Evolutionary conservation across 2,113 vertebrate species (phyloP), one percentile per base, ranked within the genome.

Genomic region (Prolemur simus): DNA sequence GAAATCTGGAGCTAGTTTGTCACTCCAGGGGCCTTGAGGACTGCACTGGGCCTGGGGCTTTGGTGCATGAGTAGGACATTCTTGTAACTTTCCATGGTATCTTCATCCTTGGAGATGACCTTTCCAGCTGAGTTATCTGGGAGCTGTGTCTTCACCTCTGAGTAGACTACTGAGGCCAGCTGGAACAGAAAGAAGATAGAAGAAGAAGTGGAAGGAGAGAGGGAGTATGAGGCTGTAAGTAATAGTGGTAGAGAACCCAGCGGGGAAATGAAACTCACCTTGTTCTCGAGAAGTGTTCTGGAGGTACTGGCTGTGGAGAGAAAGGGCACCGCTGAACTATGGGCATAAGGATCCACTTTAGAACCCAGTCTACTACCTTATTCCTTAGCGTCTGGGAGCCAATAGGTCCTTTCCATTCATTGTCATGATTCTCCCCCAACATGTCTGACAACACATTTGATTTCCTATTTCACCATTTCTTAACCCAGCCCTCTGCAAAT

Each of bases 81-180:
- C 47, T 69, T 2, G 0, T 80, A 80, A 27, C 6, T 32, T 29
- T 39, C 21, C 37, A 0, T 17, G 18, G 11, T 2, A 8, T 97
- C 63, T 90, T 88, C 47, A 4, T 95, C 64, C 52, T 90, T 73
- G 63, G 54, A 56, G 39, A 10, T 34, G 64, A 89, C 13, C 12
- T 63, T 25, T 78, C 39, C n/a, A 27, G 27, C 18, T 6, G 42
- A 76, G 23, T 88, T 74, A 39, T 74, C 25, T 42, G 47, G 27
- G 45, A 68, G 29, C 49, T 85, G 18, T 58, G 52, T 66, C 66
- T 97, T 97, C 58, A 97, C 58, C 42, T 77, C 47, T 52, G 87
- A 52, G 68, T 97, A 97, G 82, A 96, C 9, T 54, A 42, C 4
- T 8, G 78, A 52, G 54, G 34, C 9, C 17, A 64, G 1, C 93